Evolutionary conservation across 2,888 invertebrate species (phyloP).

Genomic region (Meiosimyza decipiens): DNA sequence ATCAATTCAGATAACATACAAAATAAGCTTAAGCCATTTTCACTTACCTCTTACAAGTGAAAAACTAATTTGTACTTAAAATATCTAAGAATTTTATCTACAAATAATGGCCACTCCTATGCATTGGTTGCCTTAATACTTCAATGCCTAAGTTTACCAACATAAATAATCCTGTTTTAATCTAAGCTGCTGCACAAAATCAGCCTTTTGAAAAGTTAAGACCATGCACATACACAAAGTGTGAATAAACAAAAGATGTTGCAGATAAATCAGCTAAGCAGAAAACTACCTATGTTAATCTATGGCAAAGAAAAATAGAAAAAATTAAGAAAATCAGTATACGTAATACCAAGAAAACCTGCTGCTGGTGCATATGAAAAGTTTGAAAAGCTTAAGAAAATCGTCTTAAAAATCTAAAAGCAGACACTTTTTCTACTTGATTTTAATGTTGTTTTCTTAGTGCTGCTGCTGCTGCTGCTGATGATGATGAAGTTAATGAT

Average conservation of each 20-base stretch:
- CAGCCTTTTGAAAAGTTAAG: background rate
- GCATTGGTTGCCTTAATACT: background rate
- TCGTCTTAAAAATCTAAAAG: background rate
- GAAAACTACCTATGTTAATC: background rate
- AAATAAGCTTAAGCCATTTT: no score
- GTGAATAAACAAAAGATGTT: slow-evolving; percentile 30
- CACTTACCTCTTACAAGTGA: background rate
- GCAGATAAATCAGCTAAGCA: slow-evolving; percentile 12
- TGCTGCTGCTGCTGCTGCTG: no score
- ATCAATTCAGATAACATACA: no score
- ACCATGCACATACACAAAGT: slow-evolving; percentile 7
- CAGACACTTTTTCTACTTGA: background rate
- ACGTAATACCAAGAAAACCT: no score
- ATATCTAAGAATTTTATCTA: slow-evolving; percentile 11
- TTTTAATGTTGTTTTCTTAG: no score
- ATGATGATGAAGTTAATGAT: background rate
- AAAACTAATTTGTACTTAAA: slow-evolving; percentile 15
- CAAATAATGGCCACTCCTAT: slow-evolving; percentile 2
- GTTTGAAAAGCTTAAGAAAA: background rate
- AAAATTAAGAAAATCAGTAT: no score
- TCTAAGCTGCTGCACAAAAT: background rate
- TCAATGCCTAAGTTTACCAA: background rate
- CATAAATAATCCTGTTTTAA: no score
- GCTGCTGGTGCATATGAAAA: background rate
- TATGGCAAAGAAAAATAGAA: no score